phyloP scores from a whole-genome alignment of 2,888 invertebrate species.

The Andrena fulva region DNA sequence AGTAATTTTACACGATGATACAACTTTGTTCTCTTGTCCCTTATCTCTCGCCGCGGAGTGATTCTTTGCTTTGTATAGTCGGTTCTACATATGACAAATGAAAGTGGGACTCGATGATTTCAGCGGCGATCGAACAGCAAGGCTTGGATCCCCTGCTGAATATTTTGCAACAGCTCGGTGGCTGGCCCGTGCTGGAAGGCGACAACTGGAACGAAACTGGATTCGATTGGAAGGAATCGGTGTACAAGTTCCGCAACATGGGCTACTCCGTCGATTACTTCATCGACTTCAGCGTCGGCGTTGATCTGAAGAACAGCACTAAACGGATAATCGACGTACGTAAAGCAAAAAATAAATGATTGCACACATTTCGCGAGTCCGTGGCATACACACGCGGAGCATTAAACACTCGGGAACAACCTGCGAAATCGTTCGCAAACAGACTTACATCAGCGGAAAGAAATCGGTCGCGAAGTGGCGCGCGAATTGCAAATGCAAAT shows the following conservation, averaged over 20 bases:
- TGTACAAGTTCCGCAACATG: slow-evolving; percentile 91
- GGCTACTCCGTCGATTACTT: slow-evolving; percentile 96
- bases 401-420: not conserved
- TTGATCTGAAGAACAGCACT: slow-evolving; percentile 95
- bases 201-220: slow-evolving; percentile 89
- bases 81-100: not conserved
- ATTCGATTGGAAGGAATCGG: slow-evolving; percentile 93
- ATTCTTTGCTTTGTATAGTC: not conserved
- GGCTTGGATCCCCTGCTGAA: slow-evolving; percentile 90
- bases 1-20: too few relatives aligned
- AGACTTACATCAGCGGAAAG: not conserved
- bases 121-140: slow-evolving; percentile 92
- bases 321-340: slow-evolving; percentile 94
- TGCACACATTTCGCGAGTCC: not conserved
- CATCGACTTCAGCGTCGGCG: slow-evolving; percentile 95
- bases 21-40: too few relatives aligned
- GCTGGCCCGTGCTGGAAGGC: slow-evolving; percentile 96
- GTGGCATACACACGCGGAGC: too few relatives aligned
- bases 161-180: slow-evolving; percentile 92
- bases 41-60: too few relatives aligned
- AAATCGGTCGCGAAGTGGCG: slow-evolving; percentile 12
- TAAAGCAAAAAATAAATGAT: slow-evolving; percentile 40
- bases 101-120: slow-evolving; percentile 8
- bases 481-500: slow-evolving; percentile 23
- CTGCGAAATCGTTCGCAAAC: not conserved